phyloP scores from a whole-genome alignment of 1,140 invertebrate species.

The Manduca sexta region DNA sequence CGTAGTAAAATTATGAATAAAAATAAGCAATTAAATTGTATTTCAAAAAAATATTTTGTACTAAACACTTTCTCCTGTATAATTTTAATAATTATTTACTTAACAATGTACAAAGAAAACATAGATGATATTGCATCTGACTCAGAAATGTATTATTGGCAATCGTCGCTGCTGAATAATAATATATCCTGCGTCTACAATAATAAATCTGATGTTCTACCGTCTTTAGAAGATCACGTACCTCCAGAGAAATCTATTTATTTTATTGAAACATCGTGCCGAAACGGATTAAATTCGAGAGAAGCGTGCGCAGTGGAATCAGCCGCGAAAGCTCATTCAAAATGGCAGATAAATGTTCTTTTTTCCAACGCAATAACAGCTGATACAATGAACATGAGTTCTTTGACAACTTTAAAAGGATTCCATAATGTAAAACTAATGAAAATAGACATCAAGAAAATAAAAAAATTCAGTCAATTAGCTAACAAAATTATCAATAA shows the following conservation, averaged over 20 bases:
- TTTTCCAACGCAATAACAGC: conserved; percentile 51
- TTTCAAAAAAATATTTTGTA: not conserved
- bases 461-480: conserved; percentile 22
- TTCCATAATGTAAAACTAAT: conserved; percentile 77
- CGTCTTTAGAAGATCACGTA: conserved; percentile 14
- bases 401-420: conserved; percentile 40
- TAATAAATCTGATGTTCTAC: conserved; percentile 13
- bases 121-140: not conserved
- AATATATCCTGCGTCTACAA: not conserved
- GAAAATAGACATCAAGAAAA: conserved; percentile 63
- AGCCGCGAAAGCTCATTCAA: conserved; percentile 73
- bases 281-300: conserved; percentile 52
- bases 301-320: conserved; percentile 78
- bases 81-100: too few species aligned
- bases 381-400: conserved; percentile 7
- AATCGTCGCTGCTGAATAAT: not conserved
- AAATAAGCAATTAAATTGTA: not conserved
- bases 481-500: conserved; percentile 69
- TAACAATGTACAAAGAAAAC: too few species aligned
- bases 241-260: conserved; percentile 62
- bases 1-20: too few species aligned
- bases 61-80: too few species aligned
- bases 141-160: not conserved
- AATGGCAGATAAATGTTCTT: conserved; percentile 68
- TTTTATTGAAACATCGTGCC: conserved; percentile 76